Evolutionary conservation across 2,797 vertebrate genomes (phyloP), one percentile per base, ranked within the genome.

Genomic region (Yasuhikotakia modesta): DNA sequence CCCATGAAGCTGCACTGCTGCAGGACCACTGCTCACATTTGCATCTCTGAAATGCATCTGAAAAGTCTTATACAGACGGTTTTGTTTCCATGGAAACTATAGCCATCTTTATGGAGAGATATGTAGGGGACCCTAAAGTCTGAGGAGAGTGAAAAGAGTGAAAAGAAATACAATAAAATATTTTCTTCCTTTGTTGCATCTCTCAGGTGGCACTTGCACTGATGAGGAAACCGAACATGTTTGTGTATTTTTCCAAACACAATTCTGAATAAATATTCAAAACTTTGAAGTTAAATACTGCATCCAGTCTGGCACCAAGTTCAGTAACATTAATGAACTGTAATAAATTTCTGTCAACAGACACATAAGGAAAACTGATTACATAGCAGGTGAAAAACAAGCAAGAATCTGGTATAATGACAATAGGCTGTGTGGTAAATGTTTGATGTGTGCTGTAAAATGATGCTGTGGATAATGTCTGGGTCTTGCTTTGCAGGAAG

Each of bases 401-500:
- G 46, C 27, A 63, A 66, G 32, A 57, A 53, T 39, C 27, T 75
- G 16, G 52, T 63, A 78, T 73, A 82, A 35, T 7, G 45, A 78
- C 72, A 83, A 86, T 72, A 83, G 82, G 50, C 43, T 5, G 7
- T 79, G 80, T 79, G 66, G 76, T 90, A 80, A 87, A 89, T 87
- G 39, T 86, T 85, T 88, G 81, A 90, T 85, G 84, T 6, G 73
- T 46, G 32, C 57, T 2, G 43, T 86, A 79, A 82, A 81, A 81
- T 81, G 82, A 88, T 86, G 74, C 78, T 69, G 63, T 45, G 57
- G 85, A 86, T 89, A 87, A 88, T 86, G 75, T 73, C 74, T 0
- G 39, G 60, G 80, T 79, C 81, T 78, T n/a, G 80, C 55, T 82
- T 81, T 14, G 50, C 83, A 83, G 24, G 83, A 82, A 82, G 85